Evolutionary conservation across 2,797 vertebrate genomes (phyloP), one percentile per base, ranked within the genome.

Genomic region (Myiothlypis coronata): DNA sequence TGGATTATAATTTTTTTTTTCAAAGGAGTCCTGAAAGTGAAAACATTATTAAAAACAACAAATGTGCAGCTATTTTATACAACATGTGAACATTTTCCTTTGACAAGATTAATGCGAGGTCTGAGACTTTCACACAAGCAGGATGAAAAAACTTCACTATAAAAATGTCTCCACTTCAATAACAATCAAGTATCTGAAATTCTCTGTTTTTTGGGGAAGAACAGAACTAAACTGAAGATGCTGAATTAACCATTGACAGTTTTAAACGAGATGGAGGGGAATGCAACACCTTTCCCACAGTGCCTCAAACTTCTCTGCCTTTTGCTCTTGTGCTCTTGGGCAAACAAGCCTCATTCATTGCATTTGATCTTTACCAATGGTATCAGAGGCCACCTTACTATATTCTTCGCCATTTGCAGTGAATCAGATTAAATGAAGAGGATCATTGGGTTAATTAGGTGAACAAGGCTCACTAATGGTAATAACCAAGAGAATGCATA

Each of bases 1-100:
- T 77, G 64, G 34, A 75, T 93, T 79, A 77, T 71, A 92, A 90
- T 34, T 79, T 72, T 79, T 69, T 91, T 90, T 85, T 79, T 34
- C 47, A 72, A 94, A 80, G n/a, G 55, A 69, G 35, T 22, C 71
- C n/a, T 75, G 88, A 91, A 68, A 50, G 59, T 69, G 56, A 46
- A 96, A 90, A 89, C 39, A 56, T 76, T 86, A 88, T 91, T 89
- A 84, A 64, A 85, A 89, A 81, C 65, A 94, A 83, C 74, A 95
- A 90, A 91, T 53, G 55, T 59, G 59, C 52, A 72, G 23, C 47
- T 89, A 71, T 67, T 97, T 94, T 81, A 90, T 39, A 79, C 47
- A 83, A 81, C 37, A 18, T 52, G 68, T 47, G 84, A 94, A 59
- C 37, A 47, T 50, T 92, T 75, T 75, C 78, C 35, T 96, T 75